Percentiles rank a stretch among this genome's conserved stretches.
Conservation (phyloP, 2,797 vertebrate genomes). For the Rhinatrema bivittatum region DNA sequence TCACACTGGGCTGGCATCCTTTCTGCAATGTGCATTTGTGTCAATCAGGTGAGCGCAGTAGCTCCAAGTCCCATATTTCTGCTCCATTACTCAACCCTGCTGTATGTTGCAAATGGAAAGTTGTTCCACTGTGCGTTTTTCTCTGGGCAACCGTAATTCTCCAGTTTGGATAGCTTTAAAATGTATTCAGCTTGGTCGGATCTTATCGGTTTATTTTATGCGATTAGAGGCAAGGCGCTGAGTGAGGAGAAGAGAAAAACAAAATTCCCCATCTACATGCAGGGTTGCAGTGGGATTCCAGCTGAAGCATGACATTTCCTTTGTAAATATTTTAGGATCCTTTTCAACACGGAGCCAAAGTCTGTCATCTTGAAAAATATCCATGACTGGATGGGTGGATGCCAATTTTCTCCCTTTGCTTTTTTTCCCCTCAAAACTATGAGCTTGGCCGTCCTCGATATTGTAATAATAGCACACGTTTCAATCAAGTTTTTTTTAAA, state of each 20-base stretch:
- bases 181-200: slow-evolving; percentile 28
- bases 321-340: slow-evolving; percentile 24
- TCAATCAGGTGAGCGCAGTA: slow-evolving; percentile 3
- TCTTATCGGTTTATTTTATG: slow-evolving; percentile 28
- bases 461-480: too few relatives aligned
- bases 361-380: slow-evolving; percentile 1
- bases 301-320: slow-evolving; percentile 15
- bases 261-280: neutral
- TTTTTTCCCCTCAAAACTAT: too few relatives aligned
- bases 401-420: too few relatives aligned
- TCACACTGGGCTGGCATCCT: neutral
- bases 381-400: neutral
- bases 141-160: slow-evolving; percentile 31
- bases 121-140: slow-evolving; percentile 16
- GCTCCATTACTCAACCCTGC: slow-evolving; percentile 12
- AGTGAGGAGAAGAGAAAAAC: slow-evolving; percentile 1
- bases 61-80: neutral
- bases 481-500: too few relatives aligned
- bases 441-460: too few relatives aligned
- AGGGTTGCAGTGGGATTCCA: slow-evolving; percentile 22
- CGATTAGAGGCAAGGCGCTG: slow-evolving; percentile 11
- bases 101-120: neutral
- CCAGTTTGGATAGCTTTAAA: slow-evolving; percentile 26
- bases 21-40: slow-evolving; percentile 10
- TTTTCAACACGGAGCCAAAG: slow-evolving; percentile 14